Conservation (phyloP, 2,888 invertebrate species). For the Monochamus alternatus region DNA sequence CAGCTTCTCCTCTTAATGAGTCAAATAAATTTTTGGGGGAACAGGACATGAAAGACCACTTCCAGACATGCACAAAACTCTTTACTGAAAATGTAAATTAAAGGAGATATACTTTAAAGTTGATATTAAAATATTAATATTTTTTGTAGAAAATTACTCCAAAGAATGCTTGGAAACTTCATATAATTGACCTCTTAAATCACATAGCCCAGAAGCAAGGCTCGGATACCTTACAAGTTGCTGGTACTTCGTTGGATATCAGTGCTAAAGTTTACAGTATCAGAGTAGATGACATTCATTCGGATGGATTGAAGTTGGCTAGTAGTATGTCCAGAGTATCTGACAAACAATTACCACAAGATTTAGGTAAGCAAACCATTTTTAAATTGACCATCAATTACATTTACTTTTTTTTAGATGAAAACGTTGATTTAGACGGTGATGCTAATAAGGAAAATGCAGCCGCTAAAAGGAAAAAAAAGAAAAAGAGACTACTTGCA, state of each 20-base stretch:
- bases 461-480: slow-evolving; percentile 13
- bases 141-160: slow-evolving; percentile 84
- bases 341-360: slow-evolving; percentile 35
- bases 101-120: slow-evolving; percentile 18
- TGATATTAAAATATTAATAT: slow-evolving; percentile 16
- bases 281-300: slow-evolving; percentile 89
- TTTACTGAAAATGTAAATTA: slow-evolving; percentile 83
- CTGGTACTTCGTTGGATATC: slow-evolving; percentile 89
- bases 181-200: slow-evolving; percentile 89
- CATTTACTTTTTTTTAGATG: neutral
- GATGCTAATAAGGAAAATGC: slow-evolving; percentile 20
- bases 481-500: slow-evolving; percentile 10
- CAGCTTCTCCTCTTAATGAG: slow-evolving; percentile 49
- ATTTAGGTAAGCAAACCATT: slow-evolving; percentile 34
- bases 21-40: slow-evolving; percentile 59
- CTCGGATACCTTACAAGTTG: slow-evolving; percentile 84
- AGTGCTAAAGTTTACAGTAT: slow-evolving; percentile 83
- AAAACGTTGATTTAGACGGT: neutral
- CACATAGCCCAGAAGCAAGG: slow-evolving; percentile 80
- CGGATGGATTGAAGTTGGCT: slow-evolving; percentile 85
- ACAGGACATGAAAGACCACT: slow-evolving; percentile 78
- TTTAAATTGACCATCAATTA: neutral
- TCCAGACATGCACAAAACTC: slow-evolving; percentile 84
- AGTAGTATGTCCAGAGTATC: slow-evolving; percentile 74
- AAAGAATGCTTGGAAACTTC: slow-evolving; percentile 91